A percentile compares a stretch with the other conserved stretches of the same genome.
Conservation (phyloP, 2,797 vertebrate species). For the Microcaecilia unicolor region DNA sequence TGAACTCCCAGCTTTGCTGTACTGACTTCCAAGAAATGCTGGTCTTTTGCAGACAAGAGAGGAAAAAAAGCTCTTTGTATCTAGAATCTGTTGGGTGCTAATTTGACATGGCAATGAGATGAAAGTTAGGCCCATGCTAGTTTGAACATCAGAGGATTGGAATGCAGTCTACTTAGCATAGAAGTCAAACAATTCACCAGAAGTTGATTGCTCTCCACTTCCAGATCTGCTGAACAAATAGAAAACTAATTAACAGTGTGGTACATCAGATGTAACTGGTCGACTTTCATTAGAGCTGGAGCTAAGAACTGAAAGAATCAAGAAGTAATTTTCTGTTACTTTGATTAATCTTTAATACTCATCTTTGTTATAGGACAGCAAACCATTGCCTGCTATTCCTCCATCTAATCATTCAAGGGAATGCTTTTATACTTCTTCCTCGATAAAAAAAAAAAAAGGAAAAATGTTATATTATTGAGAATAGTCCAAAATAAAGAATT, state of each 20-base stretch:
- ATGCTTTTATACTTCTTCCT: conserved; percentile 10
- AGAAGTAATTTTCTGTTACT: conserved; percentile 10
- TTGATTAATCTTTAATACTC: conserved; percentile 10
- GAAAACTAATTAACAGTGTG: conserved; percentile 68
- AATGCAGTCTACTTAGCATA: conserved; percentile 65
- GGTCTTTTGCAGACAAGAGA: conserved; percentile 21
- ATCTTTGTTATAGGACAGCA: conserved; percentile 6
- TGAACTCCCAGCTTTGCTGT: conserved; percentile 3
- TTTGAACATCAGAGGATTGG: conserved; percentile 65
- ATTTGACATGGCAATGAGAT: conserved; percentile 55
- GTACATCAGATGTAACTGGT: conserved; percentile 40
- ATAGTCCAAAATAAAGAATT: conserved; percentile 15
- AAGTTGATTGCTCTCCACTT: conserved; percentile 56
- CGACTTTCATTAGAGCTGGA: conserved; percentile 52
- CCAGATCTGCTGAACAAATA: conserved; percentile 68
- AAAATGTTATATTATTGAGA: conserved; percentile 14
- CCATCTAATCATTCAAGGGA: conserved; percentile 11
- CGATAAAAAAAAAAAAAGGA: conserved; percentile 11
- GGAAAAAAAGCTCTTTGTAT: conserved; percentile 18
- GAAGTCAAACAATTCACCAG: conserved; percentile 63
- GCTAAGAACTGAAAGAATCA: conserved; percentile 31
- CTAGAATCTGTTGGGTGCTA: conserved; percentile 48
- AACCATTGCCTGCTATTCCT: conserved; percentile 2
- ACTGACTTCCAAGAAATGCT: conserved; percentile 23
- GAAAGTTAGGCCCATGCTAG: conserved; percentile 53